These are phyloP conservation scores for Himalopsyche kuldschensis DNA, from an alignment of 2,888 invertebrate genomes.

Conservation along the genomic window DNA sequence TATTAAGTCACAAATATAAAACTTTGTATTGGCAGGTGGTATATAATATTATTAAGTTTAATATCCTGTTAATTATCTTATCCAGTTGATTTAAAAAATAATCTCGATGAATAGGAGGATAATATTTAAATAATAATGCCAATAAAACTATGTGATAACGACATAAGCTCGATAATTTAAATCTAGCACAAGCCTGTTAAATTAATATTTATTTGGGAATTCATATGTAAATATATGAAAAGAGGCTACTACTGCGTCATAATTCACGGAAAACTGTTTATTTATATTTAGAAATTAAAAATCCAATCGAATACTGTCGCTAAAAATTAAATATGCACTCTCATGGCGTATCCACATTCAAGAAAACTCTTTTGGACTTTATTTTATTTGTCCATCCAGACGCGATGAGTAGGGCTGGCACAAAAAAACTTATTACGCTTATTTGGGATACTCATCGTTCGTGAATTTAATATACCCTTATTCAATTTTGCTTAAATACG, in stretches of 20 bases:
- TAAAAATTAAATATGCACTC: background rate
- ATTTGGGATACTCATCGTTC: background rate
- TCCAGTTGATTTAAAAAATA: no score
- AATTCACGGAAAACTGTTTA: background rate
- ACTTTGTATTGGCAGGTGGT: no score
- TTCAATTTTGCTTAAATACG: no score
- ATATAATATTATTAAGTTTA: no score
- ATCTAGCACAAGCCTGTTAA: background rate
- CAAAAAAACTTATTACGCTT: no score
- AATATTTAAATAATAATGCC: no score
- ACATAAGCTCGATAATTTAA: no score
- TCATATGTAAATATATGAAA: background rate
- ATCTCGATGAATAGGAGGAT: no score
- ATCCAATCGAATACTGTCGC: background rate
- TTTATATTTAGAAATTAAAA: background rate
- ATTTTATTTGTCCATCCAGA: background rate
- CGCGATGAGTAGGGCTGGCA: background rate
- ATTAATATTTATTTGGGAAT: background rate
- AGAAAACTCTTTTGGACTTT: background rate
- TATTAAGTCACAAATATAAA: no score
- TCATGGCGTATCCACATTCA: background rate
- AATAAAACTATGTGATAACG: no score
- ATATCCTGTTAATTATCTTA: no score
- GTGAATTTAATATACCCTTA: no score
- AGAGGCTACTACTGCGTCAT: background rate